Evolutionary conservation across 2,888 invertebrate species (phyloP).

Genomic region (Spicauda simplicius): DNA sequence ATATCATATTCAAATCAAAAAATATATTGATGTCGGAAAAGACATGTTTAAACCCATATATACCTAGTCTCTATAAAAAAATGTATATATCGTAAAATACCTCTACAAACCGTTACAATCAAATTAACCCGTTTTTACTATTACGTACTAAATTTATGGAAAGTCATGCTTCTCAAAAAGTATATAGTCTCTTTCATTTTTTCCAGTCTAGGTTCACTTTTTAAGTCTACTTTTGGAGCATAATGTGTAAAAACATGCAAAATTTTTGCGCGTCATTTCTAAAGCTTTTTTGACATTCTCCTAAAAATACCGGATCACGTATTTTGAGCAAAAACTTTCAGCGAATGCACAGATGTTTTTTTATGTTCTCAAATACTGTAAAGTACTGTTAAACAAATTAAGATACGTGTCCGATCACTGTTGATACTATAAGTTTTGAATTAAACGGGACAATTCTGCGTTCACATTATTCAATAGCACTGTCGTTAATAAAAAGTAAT

Average conservation of each 20-base stretch:
- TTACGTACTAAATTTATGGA: background rate
- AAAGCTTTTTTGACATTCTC: slow-evolving; percentile 12
- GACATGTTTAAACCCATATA: no score
- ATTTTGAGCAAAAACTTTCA: slow-evolving; percentile 28
- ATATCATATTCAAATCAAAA: no score
- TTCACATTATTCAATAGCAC: background rate
- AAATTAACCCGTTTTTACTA: no score
- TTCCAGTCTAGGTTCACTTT: background rate
- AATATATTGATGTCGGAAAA: no score
- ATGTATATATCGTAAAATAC: no score
- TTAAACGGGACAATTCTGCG: background rate
- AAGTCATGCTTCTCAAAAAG: background rate
- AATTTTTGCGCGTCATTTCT: background rate
- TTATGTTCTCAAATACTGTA: slow-evolving; percentile 14
- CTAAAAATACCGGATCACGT: slow-evolving; percentile 21
- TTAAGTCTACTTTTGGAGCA: background rate
- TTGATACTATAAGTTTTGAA: background rate
- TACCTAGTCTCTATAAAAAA: no score
- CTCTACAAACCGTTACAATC: no score
- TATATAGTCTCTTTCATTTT: background rate
- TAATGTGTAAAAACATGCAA: slow-evolving; percentile 9
- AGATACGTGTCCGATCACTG: slow-evolving; percentile 28
- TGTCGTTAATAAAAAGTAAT: no score
- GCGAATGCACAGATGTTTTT: slow-evolving; percentile 20
- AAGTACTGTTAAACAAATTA: slow-evolving; percentile 40